These are phyloP conservation scores for Macaria notata DNA, from an alignment of 2,888 invertebrate genomes.

Conservation along the genomic window DNA sequence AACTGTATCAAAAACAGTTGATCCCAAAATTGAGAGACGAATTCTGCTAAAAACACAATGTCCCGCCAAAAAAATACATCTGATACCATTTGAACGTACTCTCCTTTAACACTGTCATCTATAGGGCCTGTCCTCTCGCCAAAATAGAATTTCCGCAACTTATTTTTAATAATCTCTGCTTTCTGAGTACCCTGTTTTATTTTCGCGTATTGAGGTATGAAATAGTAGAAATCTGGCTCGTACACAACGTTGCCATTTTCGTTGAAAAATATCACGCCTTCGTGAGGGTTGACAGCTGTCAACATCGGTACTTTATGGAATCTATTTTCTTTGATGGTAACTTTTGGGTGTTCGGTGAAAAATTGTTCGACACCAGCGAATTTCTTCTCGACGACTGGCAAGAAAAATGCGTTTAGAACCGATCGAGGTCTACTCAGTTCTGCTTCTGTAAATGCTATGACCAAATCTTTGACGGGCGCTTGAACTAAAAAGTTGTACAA, in stretches of 20 bases:
- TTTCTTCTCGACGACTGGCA: slow-evolving; percentile 60
- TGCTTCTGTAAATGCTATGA: slow-evolving; percentile 47
- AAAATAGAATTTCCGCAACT: slow-evolving; percentile 55
- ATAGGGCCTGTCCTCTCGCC: slow-evolving; percentile 34
- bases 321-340: slow-evolving; percentile 44
- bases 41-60: slow-evolving; percentile 47
- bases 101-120: slow-evolving; percentile 32
- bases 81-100: slow-evolving; percentile 54
- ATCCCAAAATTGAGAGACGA: slow-evolving; percentile 40
- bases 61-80: slow-evolving; percentile 59
- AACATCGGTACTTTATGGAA: slow-evolving; percentile 56
- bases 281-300: slow-evolving; percentile 51
- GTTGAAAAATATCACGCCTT: slow-evolving; percentile 59
- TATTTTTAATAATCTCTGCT: slow-evolving; percentile 22
- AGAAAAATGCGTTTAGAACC: slow-evolving; percentile 49
- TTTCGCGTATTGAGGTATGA: slow-evolving; percentile 51
- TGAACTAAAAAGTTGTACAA: slow-evolving; percentile 52
- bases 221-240: slow-evolving; percentile 52
- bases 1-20: slow-evolving; percentile 56
- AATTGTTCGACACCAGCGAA: slow-evolving; percentile 54
- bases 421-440: slow-evolving; percentile 47
- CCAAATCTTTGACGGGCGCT: slow-evolving; percentile 53
- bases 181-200: slow-evolving; percentile 38
- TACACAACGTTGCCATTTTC: slow-evolving; percentile 48
- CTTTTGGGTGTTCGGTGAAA: slow-evolving; percentile 53